These are phyloP conservation scores for Sebastes fasciatus DNA, from an alignment of 2,113 vertebrate species.

Conservation along the genomic window DNA sequence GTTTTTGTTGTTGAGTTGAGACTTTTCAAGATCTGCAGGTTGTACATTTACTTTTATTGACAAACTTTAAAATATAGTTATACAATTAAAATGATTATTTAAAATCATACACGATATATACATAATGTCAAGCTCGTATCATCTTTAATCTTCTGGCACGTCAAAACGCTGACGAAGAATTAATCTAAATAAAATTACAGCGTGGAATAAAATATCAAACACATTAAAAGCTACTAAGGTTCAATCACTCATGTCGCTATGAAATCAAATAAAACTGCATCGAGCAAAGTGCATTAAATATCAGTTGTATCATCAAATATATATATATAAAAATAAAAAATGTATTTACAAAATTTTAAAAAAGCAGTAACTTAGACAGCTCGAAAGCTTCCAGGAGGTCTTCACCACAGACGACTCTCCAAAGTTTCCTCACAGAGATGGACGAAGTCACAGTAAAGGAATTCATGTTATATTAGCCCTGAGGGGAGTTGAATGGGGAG, in stretches of 20 bases:
- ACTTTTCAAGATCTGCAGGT: neutral
- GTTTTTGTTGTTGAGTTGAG: neutral
- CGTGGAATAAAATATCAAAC: neutral
- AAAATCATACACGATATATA: neutral
- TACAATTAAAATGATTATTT: no score
- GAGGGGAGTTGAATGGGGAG: neutral
- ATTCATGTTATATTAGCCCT: neutral
- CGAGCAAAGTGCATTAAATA: neutral
- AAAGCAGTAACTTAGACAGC: neutral
- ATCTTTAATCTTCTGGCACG: neutral
- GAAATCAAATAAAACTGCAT: neutral
- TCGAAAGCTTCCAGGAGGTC: neutral
- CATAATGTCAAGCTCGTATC: neutral
- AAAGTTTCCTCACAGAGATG: neutral
- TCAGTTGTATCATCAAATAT: neutral
- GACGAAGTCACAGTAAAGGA: neutral
- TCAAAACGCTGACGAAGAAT: neutral
- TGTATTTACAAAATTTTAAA: neutral
- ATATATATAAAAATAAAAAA: neutral
- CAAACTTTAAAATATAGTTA: neutral
- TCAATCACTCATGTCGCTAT: neutral
- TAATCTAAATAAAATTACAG: neutral
- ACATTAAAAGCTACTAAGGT: neutral
- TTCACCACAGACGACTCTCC: neutral
- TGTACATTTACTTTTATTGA: conserved; percentile 11